These are phyloP conservation scores for Polypterus senegalus DNA, from an alignment of 2,113 vertebrate genomes.

Conservation along the genomic window DNA sequence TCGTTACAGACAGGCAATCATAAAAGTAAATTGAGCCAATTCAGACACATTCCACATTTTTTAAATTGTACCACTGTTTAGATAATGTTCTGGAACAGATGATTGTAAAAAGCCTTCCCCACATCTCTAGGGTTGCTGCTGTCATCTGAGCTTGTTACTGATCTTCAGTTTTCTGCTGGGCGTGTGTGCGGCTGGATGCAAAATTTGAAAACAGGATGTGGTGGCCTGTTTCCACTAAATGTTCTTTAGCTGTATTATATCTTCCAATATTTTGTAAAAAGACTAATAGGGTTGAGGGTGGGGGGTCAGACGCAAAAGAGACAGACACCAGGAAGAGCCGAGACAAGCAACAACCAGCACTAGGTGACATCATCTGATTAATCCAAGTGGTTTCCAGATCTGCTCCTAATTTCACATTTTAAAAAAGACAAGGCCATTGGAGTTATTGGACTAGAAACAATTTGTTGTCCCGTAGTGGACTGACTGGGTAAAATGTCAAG, in stretches of 20 bases:
- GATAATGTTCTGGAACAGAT: too few species aligned
- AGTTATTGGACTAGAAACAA: not conserved
- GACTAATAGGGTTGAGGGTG: conserved; percentile 24
- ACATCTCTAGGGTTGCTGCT: too few species aligned
- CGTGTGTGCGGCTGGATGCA: conserved; percentile 5
- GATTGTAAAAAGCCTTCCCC: too few species aligned
- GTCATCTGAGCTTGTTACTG: not conserved
- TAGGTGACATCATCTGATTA: conserved; percentile 35
- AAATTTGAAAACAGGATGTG: conserved; percentile 20
- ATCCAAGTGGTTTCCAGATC: conserved; percentile 33
- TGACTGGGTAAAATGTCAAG: too few species aligned
- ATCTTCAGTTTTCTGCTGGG: not conserved
- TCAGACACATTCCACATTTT: too few species aligned
- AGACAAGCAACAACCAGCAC: conserved; percentile 41
- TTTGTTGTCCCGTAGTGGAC: too few species aligned
- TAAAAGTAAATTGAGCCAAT: too few species aligned
- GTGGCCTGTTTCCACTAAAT: conserved; percentile 16
- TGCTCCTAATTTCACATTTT: conserved; percentile 20
- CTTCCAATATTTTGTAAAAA: conserved; percentile 14
- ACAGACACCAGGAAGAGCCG: conserved; percentile 39
- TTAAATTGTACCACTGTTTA: too few species aligned
- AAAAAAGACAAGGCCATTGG: conserved; percentile 12
- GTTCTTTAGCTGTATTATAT: conserved; percentile 12
- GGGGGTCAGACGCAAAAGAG: conserved; percentile 25
- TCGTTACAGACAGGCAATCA: too few species aligned